phyloP scores from a whole-genome alignment of 1,140 invertebrate species.

The Hesperophylax magnus region DNA sequence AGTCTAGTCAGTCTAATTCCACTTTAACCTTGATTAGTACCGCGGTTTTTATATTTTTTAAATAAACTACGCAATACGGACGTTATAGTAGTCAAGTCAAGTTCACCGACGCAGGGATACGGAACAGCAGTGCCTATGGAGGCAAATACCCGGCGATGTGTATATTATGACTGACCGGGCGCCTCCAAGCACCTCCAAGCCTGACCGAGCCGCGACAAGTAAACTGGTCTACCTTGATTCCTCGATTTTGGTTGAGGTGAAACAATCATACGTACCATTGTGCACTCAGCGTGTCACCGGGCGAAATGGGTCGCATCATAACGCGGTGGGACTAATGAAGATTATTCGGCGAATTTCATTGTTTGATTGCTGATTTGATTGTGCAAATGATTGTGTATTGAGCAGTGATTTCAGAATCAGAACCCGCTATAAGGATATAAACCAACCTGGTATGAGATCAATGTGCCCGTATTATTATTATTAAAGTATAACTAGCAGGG shows the following conservation, averaged over 20 bases:
- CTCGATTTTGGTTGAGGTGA: slow-evolving; percentile 1
- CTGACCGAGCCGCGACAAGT: not conserved
- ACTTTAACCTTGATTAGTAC: no score
- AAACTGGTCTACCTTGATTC: slow-evolving; percentile 27
- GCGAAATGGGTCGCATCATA: not conserved
- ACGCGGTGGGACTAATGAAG: not conserved
- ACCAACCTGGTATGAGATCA: no score
- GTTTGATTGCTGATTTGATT: no score
- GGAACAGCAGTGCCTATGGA: not conserved
- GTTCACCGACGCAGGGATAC: not conserved
- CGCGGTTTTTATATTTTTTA: no score
- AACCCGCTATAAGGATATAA: no score
- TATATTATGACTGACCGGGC: not conserved
- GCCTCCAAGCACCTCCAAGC: not conserved
- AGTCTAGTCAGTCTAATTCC: no score
- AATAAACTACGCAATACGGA: not conserved
- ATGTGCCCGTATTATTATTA: no score
- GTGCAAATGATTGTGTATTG: no score
- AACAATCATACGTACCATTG: not conserved
- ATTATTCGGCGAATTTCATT: slow-evolving; percentile 1
- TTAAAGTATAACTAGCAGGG: no score
- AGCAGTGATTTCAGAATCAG: no score
- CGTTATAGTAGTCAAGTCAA: not conserved
- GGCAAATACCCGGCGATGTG: slow-evolving; percentile 3
- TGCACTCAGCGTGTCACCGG: not conserved